Evolutionary conservation across 2,888 invertebrate species (phyloP).

Genomic region (Zootermopsis nevadensis): DNA sequence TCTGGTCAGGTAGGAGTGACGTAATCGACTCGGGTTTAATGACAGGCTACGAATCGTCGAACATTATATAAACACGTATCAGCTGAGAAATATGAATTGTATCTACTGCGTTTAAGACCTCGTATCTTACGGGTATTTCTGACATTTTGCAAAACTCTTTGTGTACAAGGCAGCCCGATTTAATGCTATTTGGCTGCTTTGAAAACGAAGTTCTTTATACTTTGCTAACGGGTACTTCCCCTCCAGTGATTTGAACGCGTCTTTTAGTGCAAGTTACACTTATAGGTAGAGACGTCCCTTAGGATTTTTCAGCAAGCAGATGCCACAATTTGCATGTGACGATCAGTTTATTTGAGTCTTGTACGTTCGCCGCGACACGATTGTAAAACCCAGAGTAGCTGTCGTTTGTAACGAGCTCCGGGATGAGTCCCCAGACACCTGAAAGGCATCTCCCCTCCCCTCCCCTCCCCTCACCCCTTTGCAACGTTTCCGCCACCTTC

Average conservation of each 20-base stretch:
- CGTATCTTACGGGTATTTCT: no score
- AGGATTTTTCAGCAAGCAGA: background rate
- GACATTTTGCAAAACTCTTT: no score
- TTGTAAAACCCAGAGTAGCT: conserved; percentile 30
- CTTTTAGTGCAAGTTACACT: conserved; percentile 25
- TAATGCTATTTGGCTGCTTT: background rate
- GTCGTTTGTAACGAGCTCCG: conserved; percentile 22
- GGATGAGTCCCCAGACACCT: conserved; percentile 25
- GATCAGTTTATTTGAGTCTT: conserved; percentile 25
- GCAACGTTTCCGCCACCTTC: background rate
- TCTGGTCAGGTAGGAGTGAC: no score
- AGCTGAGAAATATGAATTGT: no score
- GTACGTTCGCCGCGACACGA: conserved; percentile 24
- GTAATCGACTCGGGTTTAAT: no score
- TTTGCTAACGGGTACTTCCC: background rate
- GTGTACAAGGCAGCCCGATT: no score
- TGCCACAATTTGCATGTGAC: conserved; percentile 14
- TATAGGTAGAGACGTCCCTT: background rate
- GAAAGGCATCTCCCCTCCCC: background rate
- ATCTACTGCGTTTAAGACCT: no score
- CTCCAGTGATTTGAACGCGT: conserved; percentile 29
- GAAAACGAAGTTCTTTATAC: background rate
- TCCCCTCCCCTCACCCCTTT: background rate
- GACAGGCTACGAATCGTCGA: no score
- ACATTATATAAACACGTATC: no score